A percentile compares a stretch with the other conserved stretches of the same genome.
phyloP scores from a whole-genome alignment of 2,797 vertebrate genomes.

The Rhyacichthys aspro region DNA sequence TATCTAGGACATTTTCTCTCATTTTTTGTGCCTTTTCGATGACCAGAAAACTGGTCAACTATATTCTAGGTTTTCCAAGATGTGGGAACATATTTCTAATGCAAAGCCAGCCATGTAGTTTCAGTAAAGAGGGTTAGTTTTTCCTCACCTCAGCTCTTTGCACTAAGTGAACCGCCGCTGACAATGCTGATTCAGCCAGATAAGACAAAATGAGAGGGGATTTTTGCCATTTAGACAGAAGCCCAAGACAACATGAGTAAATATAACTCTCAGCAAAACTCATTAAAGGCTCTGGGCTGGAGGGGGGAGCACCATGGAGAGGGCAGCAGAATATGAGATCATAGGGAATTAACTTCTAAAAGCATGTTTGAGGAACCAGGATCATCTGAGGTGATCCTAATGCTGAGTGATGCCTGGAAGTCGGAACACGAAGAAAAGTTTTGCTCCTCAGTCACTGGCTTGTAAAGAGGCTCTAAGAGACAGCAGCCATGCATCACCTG shows the following conservation, averaged over 20 bases:
- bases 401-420: slow-evolving; percentile 68
- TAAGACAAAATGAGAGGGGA: slow-evolving; percentile 50
- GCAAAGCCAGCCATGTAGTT: slow-evolving; percentile 32
- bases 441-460: slow-evolving; percentile 59
- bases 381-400: slow-evolving; percentile 70
- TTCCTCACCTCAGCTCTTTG: slow-evolving; percentile 68
- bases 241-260: slow-evolving; percentile 67
- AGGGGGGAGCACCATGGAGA: slow-evolving; percentile 36
- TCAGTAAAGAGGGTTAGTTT: slow-evolving; percentile 48
- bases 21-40: too few relatives aligned
- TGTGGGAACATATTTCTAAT: slow-evolving; percentile 33
- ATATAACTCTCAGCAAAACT: slow-evolving; percentile 71
- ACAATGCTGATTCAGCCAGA: slow-evolving; percentile 67
- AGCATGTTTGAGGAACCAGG: slow-evolving; percentile 61
- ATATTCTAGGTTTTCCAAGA: background rate
- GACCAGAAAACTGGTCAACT: too few relatives aligned
- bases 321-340: slow-evolving; percentile 67
- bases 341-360: slow-evolving; percentile 65
- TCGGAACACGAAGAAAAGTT: slow-evolving; percentile 64
- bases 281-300: slow-evolving; percentile 54
- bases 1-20: too few relatives aligned
- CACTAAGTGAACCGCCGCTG: slow-evolving; percentile 53
- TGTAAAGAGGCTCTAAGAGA: slow-evolving; percentile 66
- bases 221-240: slow-evolving; percentile 65
- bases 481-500: slow-evolving; percentile 59